These are phyloP conservation scores for Orussus abietinus DNA, from an alignment of 1,140 invertebrate genomes.

Conservation along the genomic window DNA sequence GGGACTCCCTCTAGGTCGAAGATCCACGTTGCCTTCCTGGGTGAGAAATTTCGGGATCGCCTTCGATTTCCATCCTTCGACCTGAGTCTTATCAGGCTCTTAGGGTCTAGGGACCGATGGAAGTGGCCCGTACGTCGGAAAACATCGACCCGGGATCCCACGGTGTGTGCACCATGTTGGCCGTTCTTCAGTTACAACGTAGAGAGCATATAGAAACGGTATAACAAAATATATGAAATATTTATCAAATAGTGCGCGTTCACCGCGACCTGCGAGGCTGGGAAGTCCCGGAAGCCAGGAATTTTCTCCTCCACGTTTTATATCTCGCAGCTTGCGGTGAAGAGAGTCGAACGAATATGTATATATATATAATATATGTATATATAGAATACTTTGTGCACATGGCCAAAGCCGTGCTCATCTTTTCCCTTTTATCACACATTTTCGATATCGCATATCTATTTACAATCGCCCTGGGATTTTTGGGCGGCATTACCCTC, in stretches of 20 bases:
- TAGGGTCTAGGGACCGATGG: no score
- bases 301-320: no score
- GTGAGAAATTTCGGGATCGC: not conserved
- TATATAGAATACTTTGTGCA: constrained; percentile 38
- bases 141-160: no score
- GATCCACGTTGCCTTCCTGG: not conserved
- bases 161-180: constrained; percentile 24
- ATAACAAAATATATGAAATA: constrained; percentile 55
- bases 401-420: constrained; percentile 46
- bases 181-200: constrained; percentile 25
- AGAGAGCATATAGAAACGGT: constrained; percentile 51
- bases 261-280: constrained; percentile 32
- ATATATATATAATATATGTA: no score
- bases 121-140: no score
- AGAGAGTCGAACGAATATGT: constrained; percentile 41
- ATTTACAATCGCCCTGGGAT: no score
- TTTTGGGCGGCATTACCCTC: no score
- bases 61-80: no score
- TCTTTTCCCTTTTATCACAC: constrained; percentile 49
- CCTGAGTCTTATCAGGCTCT: no score
- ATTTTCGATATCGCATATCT: constrained; percentile 29
- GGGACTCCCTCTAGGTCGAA: constrained; percentile 9
- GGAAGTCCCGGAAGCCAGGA: no score
- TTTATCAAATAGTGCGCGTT: constrained; percentile 43
- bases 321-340: constrained; percentile 34